Evolutionary conservation across 2,797 vertebrate species (phyloP).

Genomic region (Cygnus olor): DNA sequence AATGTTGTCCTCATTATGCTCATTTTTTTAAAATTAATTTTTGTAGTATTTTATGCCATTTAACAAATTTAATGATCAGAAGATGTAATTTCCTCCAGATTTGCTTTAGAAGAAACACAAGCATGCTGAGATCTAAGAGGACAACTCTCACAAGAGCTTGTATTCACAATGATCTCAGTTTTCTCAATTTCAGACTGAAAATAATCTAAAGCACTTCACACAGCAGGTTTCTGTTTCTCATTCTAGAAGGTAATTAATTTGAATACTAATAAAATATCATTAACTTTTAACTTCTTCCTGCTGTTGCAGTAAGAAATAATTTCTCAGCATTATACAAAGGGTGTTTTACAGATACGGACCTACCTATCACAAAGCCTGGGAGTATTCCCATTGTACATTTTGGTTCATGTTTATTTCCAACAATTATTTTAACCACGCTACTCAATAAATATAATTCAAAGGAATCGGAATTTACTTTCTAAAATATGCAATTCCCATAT

Average conservation of each 20-base stretch:
- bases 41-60: neutral
- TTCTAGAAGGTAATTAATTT: neutral
- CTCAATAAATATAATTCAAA: neutral
- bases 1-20: neutral
- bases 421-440: neutral
- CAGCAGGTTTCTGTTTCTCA: neutral
- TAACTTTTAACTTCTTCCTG: neutral
- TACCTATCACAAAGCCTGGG: neutral
- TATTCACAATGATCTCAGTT: neutral
- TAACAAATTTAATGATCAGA: neutral
- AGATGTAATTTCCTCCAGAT: neutral
- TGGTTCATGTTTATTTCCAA: neutral
- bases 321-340: neutral
- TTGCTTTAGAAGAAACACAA: neutral
- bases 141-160: neutral
- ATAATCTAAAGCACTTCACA: neutral
- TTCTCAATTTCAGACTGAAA: neutral
- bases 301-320: neutral
- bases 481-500: slow-evolving; percentile 27
- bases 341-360: neutral
- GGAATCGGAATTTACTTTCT: neutral
- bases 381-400: neutral
- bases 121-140: neutral
- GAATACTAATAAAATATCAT: neutral
- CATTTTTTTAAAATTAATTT: neutral